A percentile compares a stretch with the other conserved stretches of the same genome.
These are phyloP conservation scores for Sebastes fasciatus DNA, from an alignment of 2,113 vertebrate genomes.

Conservation along the genomic window DNA sequence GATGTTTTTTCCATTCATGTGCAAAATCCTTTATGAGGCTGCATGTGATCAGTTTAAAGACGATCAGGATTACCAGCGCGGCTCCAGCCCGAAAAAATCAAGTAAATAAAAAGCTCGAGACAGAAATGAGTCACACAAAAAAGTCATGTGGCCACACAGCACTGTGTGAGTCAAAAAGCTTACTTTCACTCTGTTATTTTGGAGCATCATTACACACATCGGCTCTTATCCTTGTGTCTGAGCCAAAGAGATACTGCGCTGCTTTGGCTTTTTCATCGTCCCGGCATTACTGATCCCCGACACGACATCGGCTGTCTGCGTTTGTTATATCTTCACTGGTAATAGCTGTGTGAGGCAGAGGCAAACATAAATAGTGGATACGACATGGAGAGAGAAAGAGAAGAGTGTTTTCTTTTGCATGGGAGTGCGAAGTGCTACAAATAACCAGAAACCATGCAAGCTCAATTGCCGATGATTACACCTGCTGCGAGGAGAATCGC, in stretches of 20 bases:
- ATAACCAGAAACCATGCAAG: constrained; percentile 43
- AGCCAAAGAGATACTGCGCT: constrained; percentile 24
- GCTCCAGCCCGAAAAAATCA: not conserved
- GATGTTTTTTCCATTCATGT: not conserved
- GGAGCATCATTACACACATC: constrained; percentile 50
- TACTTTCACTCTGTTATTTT: constrained; percentile 37
- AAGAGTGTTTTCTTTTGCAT: constrained; percentile 52
- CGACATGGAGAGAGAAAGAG: constrained; percentile 34
- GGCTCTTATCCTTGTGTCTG: constrained; percentile 24
- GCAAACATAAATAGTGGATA: constrained; percentile 41
- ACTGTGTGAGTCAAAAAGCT: constrained; percentile 37
- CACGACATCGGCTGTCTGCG: constrained; percentile 48
- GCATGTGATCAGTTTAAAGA: constrained; percentile 40
- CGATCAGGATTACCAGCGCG: constrained; percentile 4
- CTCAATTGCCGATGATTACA: constrained; percentile 60
- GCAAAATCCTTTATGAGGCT: constrained; percentile 16
- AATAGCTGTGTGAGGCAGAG: constrained; percentile 28
- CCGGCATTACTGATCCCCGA: constrained; percentile 48
- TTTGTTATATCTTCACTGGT: constrained; percentile 44
- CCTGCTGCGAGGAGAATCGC: constrained; percentile 54
- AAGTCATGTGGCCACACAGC: constrained; percentile 25
- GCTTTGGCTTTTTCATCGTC: constrained; percentile 49
- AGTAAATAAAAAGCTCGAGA: constrained; percentile 31
- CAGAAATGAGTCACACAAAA: constrained; percentile 37
- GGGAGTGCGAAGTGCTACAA: constrained; percentile 15